Evolutionary conservation across 2,888 invertebrate species (phyloP).

Genomic region (Labia minor): DNA sequence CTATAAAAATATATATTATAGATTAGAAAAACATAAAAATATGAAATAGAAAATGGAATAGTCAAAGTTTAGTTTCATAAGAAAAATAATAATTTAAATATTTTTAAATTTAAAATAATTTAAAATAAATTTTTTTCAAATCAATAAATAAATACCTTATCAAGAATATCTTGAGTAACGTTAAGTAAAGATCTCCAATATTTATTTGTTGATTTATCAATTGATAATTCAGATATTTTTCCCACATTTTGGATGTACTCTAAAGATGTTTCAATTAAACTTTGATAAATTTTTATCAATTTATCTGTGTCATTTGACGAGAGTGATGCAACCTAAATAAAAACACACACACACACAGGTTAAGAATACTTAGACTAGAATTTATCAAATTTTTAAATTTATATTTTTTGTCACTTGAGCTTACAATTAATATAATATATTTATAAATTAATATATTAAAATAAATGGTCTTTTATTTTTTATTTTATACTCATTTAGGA

Average conservation of each 20-base stretch:
- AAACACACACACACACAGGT: too few species aligned
- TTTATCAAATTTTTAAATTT: too few species aligned
- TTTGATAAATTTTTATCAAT: slow-evolving; percentile 49
- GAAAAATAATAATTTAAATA: neutral
- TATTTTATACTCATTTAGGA: too few species aligned
- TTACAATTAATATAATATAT: too few species aligned
- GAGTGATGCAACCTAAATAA: slow-evolving; percentile 38
- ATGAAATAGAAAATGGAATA: slow-evolving; percentile 1
- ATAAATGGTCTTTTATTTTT: too few species aligned
- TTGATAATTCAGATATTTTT: slow-evolving; percentile 49
- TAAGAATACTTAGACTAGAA: too few species aligned
- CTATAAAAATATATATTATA: slow-evolving; percentile 23
- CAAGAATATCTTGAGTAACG: slow-evolving; percentile 66
- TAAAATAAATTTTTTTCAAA: too few species aligned
- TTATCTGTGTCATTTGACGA: slow-evolving; percentile 37
- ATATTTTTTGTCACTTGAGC: too few species aligned
- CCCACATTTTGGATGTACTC: slow-evolving; percentile 55
- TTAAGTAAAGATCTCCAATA: slow-evolving; percentile 77
- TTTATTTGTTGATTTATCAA: slow-evolving; percentile 46
- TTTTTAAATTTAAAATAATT: too few species aligned
- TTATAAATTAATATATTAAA: too few species aligned
- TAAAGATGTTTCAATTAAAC: slow-evolving; percentile 55
- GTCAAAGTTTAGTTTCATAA: neutral
- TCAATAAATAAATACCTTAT: slow-evolving; percentile 47
- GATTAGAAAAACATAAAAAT: slow-evolving; percentile 16